phyloP scores from a whole-genome alignment of 2,888 invertebrate genomes.

The Alitta virens region DNA sequence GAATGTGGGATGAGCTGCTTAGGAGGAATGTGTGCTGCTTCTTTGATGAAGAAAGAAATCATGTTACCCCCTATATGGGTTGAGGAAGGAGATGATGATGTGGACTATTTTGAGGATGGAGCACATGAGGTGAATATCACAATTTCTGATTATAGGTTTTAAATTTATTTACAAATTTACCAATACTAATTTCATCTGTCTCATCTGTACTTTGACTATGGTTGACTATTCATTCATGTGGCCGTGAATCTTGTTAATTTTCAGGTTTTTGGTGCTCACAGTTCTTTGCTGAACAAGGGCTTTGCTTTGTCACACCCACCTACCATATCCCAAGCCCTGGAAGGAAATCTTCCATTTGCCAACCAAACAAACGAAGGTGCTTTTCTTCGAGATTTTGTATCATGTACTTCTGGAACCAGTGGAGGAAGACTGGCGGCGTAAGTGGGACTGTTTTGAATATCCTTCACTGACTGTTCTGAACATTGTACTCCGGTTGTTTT shows the following conservation, averaged over 20 bases:
- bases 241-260: too few species aligned
- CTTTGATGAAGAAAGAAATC: constrained; percentile 81
- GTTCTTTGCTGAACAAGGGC: constrained; percentile 80
- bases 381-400: constrained; percentile 89
- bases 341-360: constrained; percentile 77
- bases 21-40: constrained; percentile 87
- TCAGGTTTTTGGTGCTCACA: constrained; percentile 65
- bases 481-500: too few species aligned
- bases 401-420: constrained; percentile 78
- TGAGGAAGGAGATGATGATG: constrained; percentile 69
- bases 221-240: too few species aligned
- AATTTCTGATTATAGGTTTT: not conserved
- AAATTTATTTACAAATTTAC: not conserved
- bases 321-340: constrained; percentile 84
- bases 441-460: constrained; percentile 6
- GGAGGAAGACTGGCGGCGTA: constrained; percentile 83
- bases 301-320: constrained; percentile 84
- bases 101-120: constrained; percentile 71
- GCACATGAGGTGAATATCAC: constrained; percentile 57
- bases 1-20: constrained; percentile 88
- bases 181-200: not conserved
- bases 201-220: not conserved
- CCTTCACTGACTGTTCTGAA: not conserved
- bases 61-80: constrained; percentile 63
- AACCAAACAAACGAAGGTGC: constrained; percentile 84